Evolutionary conservation across 2,888 invertebrate genomes (phyloP).

Genomic region (Alentia gelatinosa): DNA sequence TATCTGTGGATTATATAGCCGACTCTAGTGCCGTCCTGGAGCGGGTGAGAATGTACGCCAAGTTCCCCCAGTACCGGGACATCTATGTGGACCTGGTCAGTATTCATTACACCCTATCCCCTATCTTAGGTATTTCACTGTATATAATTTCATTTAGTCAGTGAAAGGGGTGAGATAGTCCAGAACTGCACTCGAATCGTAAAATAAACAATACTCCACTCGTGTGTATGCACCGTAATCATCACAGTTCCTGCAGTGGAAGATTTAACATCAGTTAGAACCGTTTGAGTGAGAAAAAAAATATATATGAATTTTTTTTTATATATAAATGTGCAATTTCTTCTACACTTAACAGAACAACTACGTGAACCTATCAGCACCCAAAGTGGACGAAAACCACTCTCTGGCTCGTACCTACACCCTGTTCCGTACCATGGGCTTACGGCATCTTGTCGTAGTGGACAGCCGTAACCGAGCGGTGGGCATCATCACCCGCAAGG

Average conservation of each 20-base stretch:
- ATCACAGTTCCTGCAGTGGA: too few relatives aligned
- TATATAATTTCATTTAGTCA: too few relatives aligned
- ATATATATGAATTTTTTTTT: neutral
- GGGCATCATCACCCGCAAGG: constrained; percentile 77
- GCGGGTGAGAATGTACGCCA: constrained; percentile 57
- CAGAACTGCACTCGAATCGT: too few relatives aligned
- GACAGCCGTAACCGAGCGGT: constrained; percentile 72
- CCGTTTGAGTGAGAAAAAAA: too few relatives aligned
- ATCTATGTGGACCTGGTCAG: constrained; percentile 63
- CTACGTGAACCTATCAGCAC: constrained; percentile 74
- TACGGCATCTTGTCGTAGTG: constrained; percentile 75
- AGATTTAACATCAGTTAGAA: too few relatives aligned
- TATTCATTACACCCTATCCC: too few relatives aligned
- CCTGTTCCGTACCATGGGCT: constrained; percentile 75
- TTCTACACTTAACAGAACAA: constrained; percentile 62
- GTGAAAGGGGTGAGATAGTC: too few relatives aligned
- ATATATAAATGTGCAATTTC: neutral
- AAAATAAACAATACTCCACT: too few relatives aligned
- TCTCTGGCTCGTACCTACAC: constrained; percentile 75
- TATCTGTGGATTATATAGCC: constrained; percentile 63
- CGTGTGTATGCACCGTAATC: too few relatives aligned
- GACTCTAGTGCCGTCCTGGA: constrained; percentile 57
- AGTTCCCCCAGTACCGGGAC: constrained; percentile 43
- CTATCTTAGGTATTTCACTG: too few relatives aligned
- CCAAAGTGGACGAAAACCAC: constrained; percentile 71